Evolutionary conservation across 2,113 vertebrate genomes (phyloP), one percentile per base, ranked within the genome.

Genomic region (Clarias magur): DNA sequence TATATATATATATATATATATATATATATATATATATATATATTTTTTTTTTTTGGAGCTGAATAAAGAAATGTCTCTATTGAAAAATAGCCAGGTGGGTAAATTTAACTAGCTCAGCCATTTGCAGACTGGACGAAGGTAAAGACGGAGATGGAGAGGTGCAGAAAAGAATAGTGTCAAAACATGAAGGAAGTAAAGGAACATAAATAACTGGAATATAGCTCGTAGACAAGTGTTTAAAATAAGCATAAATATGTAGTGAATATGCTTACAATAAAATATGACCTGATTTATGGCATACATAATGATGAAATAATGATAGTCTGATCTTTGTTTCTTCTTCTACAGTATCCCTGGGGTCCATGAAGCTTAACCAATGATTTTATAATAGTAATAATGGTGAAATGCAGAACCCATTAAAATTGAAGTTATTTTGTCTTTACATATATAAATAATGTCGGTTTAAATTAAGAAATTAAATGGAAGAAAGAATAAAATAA

Each of bases 71-170:
- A 92, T 65, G 85, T 90, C 91, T 91, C 72, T 87, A 90, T 93
- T 94, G 94, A 95, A 94, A 93, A 95, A 95, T 94, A 92, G 92
- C 93, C 92, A 93, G 91, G 93, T 92, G 82, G 89, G 80, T 79
- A 88, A 93, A 93, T 93, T 90, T 92, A 92, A 94, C 92, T 91
- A 93, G 90, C 93, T 95, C 93, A 94, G 94, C 94, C 90, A 89
- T 94, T 93, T 92, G 88, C 90, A 92, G 91, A 93, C 86, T 87
- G 83, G 65, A 78, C 70, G 53, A 76, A 76, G 79, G 82, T 67
- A 68, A 89, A 72, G 78, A 88, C 59, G n/a, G 70, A 83, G 88
- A 88, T 75, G 59, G 54, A 85, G 82, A 83, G 73, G 48, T 53
- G 80, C 23, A 62, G 25, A 30, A 84, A 75, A 59, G 25, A 17